Base-by-base conservation (phyloP, 2,888 invertebrate genomes). In the Agrochola litura region DNA sequence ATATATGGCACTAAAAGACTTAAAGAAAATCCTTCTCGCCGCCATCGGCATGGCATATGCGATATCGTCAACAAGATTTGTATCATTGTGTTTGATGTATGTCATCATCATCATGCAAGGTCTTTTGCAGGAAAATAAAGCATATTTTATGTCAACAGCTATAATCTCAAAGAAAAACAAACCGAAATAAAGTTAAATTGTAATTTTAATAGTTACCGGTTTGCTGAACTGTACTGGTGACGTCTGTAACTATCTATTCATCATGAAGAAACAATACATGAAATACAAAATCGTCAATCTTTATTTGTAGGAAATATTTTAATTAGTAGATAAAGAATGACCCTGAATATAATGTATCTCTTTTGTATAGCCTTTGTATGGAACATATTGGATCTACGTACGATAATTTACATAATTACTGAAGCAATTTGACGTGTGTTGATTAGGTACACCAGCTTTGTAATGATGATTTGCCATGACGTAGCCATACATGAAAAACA, bases 41-140 rank as follows among this genome's bases (percentile, higher is more conserved):
- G n/a, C n/a, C n/a, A n/a, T n/a, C n/a, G 37, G 5, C 37, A 37
- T 37, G 37, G 37, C 37, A 5, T 37, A 37, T 37, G 37, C 3
- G 30, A 78, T 37, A 14, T 16, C 6, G 25, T 64, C n/a, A 77
- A 52, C 1, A 69, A 43, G 5, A 60, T 69, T 69, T 49, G 37
- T 58, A 75, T 64, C 46, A 66, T 54, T 65, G 54, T 54, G 3
- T 54, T 54, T 58, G 60, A 30, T 16, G 37, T 67, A 67, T 63
- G 30, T 41, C n/a, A 71, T n/a, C n/a, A 22, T 41, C n/a, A 71
- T n/a, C n/a, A 22, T 9, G 37, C 60, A 79, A 79, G 73, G 83
- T 60, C 41, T 25, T 69, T 56, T 25, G 54, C 41, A 79, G 73
- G 54, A 78, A 83, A 72, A 81, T 49, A 41, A 81, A 78, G 2